Conservation (phyloP, 1,140 invertebrate genomes). For the Subanguina moxae region DNA sequence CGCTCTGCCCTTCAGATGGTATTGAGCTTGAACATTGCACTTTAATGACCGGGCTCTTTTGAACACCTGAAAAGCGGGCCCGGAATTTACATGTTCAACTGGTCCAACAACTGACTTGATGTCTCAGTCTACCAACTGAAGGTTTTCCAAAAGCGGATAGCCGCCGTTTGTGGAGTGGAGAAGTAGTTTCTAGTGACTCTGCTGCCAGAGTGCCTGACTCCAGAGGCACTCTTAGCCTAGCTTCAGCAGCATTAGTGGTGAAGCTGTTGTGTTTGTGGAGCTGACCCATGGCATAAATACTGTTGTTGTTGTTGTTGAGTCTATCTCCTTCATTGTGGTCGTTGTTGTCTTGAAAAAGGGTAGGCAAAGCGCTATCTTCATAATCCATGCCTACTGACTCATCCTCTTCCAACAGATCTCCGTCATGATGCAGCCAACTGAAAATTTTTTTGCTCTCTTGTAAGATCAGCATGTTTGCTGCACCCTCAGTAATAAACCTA, state of each 20-base stretch:
- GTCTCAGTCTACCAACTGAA: background rate
- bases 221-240: slow-evolving; percentile 6
- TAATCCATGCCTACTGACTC: background rate
- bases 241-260: slow-evolving; percentile 13
- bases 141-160: background rate
- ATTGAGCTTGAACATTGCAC: slow-evolving; percentile 7
- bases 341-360: background rate
- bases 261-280: slow-evolving; percentile 11
- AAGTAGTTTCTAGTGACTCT: too few relatives aligned
- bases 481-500: too few relatives aligned
- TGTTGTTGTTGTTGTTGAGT: slow-evolving; percentile 1
- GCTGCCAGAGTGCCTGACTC: background rate
- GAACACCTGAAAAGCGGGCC: background rate
- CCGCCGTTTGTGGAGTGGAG: too few relatives aligned
- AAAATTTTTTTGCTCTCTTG: too few relatives aligned
- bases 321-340: background rate
- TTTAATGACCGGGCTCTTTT: slow-evolving; percentile 11
- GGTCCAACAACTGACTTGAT: background rate
- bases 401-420: too few relatives aligned
- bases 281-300: background rate
- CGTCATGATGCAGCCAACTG: too few relatives aligned
- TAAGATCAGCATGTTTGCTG: too few relatives aligned
- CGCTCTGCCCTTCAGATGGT: slow-evolving; percentile 6
- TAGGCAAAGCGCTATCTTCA: background rate
- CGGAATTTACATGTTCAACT: background rate